Percentiles rank a stretch among this genome's conserved stretches.
These are phyloP conservation scores for Dascillus cervinus DNA, from an alignment of 2,888 invertebrate genomes.

Conservation along the genomic window DNA sequence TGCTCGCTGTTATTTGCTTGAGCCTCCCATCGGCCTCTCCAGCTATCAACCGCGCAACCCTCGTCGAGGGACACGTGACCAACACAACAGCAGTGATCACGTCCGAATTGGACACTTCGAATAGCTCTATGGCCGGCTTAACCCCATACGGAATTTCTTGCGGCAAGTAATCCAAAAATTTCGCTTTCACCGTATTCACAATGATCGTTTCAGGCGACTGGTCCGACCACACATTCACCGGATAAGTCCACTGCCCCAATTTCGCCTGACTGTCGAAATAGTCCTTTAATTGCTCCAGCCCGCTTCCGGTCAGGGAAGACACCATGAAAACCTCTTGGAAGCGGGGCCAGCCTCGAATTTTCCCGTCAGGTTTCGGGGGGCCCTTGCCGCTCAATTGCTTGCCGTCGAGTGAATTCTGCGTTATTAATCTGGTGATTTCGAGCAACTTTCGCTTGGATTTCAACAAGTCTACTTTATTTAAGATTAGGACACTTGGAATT, in stretches of 20 bases:
- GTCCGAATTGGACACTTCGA: constrained; percentile 49
- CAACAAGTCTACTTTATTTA: constrained; percentile 81
- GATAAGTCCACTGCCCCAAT: constrained; percentile 59
- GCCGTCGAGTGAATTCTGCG: constrained; percentile 45
- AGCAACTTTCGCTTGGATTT: constrained; percentile 69
- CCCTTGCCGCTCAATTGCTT: constrained; percentile 26
- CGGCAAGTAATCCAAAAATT: constrained; percentile 72
- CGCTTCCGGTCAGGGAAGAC: constrained; percentile 68
- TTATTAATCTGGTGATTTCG: constrained; percentile 60
- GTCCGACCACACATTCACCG: constrained; percentile 63
- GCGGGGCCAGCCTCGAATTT: constrained; percentile 54
- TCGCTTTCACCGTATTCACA: constrained; percentile 69
- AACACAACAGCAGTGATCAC: constrained; percentile 49
- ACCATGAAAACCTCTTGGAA: constrained; percentile 88
- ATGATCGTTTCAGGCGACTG: constrained; percentile 63
- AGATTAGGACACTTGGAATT: constrained; percentile 64
- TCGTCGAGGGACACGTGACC: constrained; percentile 55
- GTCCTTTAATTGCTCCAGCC: constrained; percentile 40
- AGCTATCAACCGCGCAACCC: constrained; percentile 57
- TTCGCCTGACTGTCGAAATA: constrained; percentile 63
- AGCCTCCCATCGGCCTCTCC: constrained; percentile 63
- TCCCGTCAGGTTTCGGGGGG: constrained; percentile 16
- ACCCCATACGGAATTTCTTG: constrained; percentile 83
- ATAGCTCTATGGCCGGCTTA: constrained; percentile 57
- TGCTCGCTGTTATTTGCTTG: constrained; percentile 55